These are phyloP conservation scores for Notoglanidium macrostoma DNA, from an alignment of 2,797 vertebrate genomes.

Conservation along the genomic window DNA sequence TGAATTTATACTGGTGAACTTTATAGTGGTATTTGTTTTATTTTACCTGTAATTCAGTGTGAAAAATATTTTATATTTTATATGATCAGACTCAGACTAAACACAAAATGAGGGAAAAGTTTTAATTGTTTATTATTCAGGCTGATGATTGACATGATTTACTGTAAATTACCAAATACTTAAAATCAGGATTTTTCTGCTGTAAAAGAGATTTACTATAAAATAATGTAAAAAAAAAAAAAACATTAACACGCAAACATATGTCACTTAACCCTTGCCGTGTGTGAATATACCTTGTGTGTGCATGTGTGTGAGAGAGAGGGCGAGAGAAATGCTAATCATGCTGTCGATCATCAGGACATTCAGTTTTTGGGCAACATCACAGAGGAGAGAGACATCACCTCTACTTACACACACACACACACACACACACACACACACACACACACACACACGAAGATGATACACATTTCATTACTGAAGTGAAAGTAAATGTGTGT, in stretches of 20 bases:
- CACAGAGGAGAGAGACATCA: constrained; percentile 80
- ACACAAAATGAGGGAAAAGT: neutral
- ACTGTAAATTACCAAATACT: neutral
- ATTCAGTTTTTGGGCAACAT: constrained; percentile 87
- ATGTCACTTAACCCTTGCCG: too few species aligned
- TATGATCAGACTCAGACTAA: neutral
- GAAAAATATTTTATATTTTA: neutral
- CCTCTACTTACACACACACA: constrained; percentile 75
- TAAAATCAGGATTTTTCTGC: too few species aligned
- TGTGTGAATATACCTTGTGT: neutral
- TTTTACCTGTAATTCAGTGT: neutral
- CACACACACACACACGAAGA: neutral
- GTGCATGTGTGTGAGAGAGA: constrained; percentile 9
- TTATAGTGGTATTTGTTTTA: neutral
- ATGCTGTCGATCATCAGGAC: neutral
- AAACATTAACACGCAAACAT: neutral
- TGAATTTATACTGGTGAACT: neutral
- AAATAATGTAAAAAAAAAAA: neutral
- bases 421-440: constrained; percentile 17
- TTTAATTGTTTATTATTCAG: neutral
- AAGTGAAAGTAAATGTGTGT: neutral
- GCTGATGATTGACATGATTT: neutral
- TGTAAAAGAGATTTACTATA: neutral
- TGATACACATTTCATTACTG: neutral
- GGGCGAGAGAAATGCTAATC: too few species aligned